phyloP scores from a whole-genome alignment of 1,140 invertebrate genomes.

The Drosophila tropicalis region DNA sequence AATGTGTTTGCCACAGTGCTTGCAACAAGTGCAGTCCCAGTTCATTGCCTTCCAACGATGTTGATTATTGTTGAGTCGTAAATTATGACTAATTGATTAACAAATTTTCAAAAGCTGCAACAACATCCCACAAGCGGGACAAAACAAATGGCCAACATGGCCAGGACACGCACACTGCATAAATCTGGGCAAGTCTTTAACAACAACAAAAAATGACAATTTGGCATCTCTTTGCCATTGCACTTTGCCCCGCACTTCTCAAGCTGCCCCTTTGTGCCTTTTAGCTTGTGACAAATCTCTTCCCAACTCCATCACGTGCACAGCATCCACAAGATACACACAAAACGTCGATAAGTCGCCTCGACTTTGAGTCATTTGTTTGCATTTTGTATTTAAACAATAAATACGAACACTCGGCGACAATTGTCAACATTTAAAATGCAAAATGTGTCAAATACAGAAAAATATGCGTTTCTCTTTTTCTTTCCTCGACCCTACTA shows the following conservation, averaged over 20 bases:
- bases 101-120: slow-evolving; percentile 54
- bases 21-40: slow-evolving; percentile 72
- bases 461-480: slow-evolving; percentile 66
- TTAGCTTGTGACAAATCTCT: slow-evolving; percentile 44
- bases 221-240: slow-evolving; percentile 24
- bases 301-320: slow-evolving; percentile 56
- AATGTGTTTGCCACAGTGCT: slow-evolving; percentile 63
- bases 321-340: slow-evolving; percentile 64
- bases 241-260: slow-evolving; percentile 33
- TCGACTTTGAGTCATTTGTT: slow-evolving; percentile 42
- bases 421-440: slow-evolving; percentile 75
- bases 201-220: slow-evolving; percentile 20
- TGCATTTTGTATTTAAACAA: slow-evolving; percentile 57
- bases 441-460: slow-evolving; percentile 74
- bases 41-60: slow-evolving; percentile 64
- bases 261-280: slow-evolving; percentile 50
- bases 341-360: slow-evolving; percentile 34
- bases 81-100: slow-evolving; percentile 81
- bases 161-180: slow-evolving; percentile 65
- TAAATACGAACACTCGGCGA: slow-evolving; percentile 69
- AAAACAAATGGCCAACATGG: slow-evolving; percentile 36
- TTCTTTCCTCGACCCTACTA: slow-evolving; percentile 3
- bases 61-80: slow-evolving; percentile 71
- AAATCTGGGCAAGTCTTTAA: slow-evolving; percentile 33
- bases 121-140: slow-evolving; percentile 16